These are phyloP conservation scores for Hirundo rustica DNA, from an alignment of 2,797 vertebrate genomes.

Conservation along the genomic window DNA sequence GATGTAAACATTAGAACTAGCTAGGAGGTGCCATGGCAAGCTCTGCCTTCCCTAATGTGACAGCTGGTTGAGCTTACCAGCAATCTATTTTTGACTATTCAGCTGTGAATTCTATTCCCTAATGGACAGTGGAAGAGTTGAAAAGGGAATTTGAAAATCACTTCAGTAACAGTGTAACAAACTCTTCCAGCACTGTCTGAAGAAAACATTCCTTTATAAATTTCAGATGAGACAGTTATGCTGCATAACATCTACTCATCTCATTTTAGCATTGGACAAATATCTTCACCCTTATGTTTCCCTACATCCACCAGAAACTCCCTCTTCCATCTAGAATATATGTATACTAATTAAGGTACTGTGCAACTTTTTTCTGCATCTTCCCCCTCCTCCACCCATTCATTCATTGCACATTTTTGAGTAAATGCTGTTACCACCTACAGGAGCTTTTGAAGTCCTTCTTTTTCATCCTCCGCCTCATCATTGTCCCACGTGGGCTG, in stretches of 20 bases:
- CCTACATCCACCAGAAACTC: background rate
- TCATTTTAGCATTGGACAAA: background rate
- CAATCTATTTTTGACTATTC: background rate
- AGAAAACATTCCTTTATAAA: background rate
- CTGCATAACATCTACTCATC: background rate
- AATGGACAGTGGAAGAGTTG: background rate
- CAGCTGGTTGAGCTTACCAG: background rate
- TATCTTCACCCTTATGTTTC: background rate
- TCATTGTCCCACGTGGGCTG: slow-evolving; percentile 93
- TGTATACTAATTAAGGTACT: background rate
- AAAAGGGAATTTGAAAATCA: background rate
- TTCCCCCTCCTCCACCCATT: slow-evolving; percentile 52
- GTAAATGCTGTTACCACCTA: slow-evolving; percentile 78
- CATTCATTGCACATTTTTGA: slow-evolving; percentile 18
- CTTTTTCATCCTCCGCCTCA: slow-evolving; percentile 95
- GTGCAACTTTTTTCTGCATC: background rate
- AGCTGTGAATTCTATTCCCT: background rate
- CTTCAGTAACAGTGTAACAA: background rate
- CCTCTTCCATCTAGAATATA: background rate
- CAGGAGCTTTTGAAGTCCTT: slow-evolving; percentile 98
- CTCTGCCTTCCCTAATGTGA: background rate
- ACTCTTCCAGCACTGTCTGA: background rate
- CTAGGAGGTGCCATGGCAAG: background rate
- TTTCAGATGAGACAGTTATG: background rate
- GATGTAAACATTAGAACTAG: background rate